Conservation (phyloP, 2,113 vertebrate species). For the Pachycephala philippinensis region DNA sequence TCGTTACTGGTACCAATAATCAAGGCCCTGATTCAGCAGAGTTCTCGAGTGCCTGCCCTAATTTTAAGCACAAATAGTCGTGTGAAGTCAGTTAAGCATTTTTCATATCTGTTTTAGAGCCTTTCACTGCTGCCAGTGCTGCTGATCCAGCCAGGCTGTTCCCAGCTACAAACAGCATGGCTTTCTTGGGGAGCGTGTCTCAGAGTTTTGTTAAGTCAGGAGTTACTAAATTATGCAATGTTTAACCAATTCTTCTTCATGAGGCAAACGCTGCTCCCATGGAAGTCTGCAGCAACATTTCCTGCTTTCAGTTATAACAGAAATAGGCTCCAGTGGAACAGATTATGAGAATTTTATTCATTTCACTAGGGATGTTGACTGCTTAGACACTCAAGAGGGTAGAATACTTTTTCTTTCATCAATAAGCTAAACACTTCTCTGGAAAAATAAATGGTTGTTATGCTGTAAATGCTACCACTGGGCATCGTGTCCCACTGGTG, state of each 20-base stretch:
- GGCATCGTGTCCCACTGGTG: not conserved
- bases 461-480: not conserved
- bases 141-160: not conserved
- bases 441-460: not conserved
- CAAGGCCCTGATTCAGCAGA: conserved; percentile 30
- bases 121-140: not conserved
- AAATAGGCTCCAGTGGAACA: not conserved
- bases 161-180: not conserved
- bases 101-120: not conserved
- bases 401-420: conserved; percentile 12
- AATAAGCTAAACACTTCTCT: not conserved
- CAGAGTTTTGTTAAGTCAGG: not conserved
- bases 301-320: not conserved
- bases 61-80: conserved; percentile 31
- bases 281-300: not conserved
- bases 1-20: not conserved
- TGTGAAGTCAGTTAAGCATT: conserved; percentile 3
- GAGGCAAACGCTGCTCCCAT: not conserved
- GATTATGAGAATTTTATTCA: not conserved
- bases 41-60: not conserved
- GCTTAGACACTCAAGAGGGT: not conserved
- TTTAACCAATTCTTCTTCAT: conserved; percentile 6
- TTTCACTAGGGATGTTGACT: not conserved
- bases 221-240: not conserved
- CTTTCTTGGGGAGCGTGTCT: not conserved